Base-by-base conservation (phyloP, 2,888 invertebrate species). In the Sinopyrophorus schimmeli region DNA sequence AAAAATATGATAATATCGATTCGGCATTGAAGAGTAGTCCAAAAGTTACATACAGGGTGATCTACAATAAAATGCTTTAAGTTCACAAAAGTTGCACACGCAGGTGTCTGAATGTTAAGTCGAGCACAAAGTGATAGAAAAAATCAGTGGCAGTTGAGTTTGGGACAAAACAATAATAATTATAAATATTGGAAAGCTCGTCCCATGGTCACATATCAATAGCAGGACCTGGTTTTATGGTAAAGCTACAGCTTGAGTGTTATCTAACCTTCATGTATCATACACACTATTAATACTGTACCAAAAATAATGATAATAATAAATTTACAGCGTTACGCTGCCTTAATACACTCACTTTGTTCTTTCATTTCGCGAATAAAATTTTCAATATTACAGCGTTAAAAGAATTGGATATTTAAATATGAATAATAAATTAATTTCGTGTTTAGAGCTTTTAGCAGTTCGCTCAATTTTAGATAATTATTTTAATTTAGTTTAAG, bases 211-310 rank as follows among this genome's bases (percentile, higher is more conserved):
- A 54, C 58, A 58, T 58, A 58, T 58, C 58, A 58, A 49, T 40
- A 58, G 53, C 48, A 43, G 58, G 52, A 48, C 54, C 47, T 35
- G 47, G 50, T 38, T 42, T 27, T 18, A 32, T 48, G 53, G 42
- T 46, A 47, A 47, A 51, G 56, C 53, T 47, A 65, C 60, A 63
- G 67, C 68, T 67, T 64, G 61, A 59, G 61, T 68, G 66, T 69
- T 68, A 65, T 62, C 61, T 53, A 44, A 62, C 57, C 60, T 65
- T 60, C 65, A 70, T 71, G 70, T 71, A 71, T 70, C 63, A 71
- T 71, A 71, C 70, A 69, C 61, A 49, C 43, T 49, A 49, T 49
- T 49, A 43, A 30, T 53, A 55, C 66, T 71, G 70, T 71, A 71
- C 67, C 67, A 69, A 70, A 49, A 47, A 47, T 32, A 32, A 46